Base-by-base conservation (phyloP, 2,113 vertebrate genomes). In the Burhinus oedicnemus region DNA sequence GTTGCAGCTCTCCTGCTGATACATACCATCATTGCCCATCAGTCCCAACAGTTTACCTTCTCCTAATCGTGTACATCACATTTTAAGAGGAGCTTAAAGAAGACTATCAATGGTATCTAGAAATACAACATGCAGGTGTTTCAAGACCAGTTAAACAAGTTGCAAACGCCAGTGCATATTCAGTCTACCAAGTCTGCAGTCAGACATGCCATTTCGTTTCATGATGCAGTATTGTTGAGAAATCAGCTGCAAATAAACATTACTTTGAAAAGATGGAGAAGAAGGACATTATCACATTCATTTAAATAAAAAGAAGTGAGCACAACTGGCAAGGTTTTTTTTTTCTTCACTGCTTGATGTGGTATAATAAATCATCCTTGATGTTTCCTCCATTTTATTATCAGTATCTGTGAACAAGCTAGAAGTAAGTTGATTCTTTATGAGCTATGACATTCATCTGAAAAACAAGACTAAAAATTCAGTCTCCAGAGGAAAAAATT, bases 281-380 rank as follows among this genome's bases (percentile, higher is more conserved):
- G 83, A 80, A 83, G 44, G 54, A 55, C 40, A 89, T 96, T 92
- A 89, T 86, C 77, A 61, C 60, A 79, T 87, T 95, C 40, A 89
- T 95, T 93, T 80, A 89, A 95, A 95, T 94, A 83, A 94, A 90
- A 95, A 62, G 2, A 84, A 89, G 27, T n/a, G 13, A 97, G 78
- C 49, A 68, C n/a, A 77, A 64, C 57, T 92, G 83, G 89, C 86
- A 95, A 90, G 85, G 71, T 44, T 70, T 64, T 77, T 86, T 89
- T 92, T 90, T 79, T 72, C 62, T 84, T 90, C 65, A 68, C 62
- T 89, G 80, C 74, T 86, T 57, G 2, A 83, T 91, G 89, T 87
- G 52, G 12, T 95, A 52, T 75, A 96, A 97, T 97, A 96, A 95
- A 96, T 97, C 89, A 95, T 95, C 71, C 85, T 89, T 95, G 94